Base-by-base conservation (phyloP, 1,140 invertebrate genomes). In the Calosoma granatense region DNA sequence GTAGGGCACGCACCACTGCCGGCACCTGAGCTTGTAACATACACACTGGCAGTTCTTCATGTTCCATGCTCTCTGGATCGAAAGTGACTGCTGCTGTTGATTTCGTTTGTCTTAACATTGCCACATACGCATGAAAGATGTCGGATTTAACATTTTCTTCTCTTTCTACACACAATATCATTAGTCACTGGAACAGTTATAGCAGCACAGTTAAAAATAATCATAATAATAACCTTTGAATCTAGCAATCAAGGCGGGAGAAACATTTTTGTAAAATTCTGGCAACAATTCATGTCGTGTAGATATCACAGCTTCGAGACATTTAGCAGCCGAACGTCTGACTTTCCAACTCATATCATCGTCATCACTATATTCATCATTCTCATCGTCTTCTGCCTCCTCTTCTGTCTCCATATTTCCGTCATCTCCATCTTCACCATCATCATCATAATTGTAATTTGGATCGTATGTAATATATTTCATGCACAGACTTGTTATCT, bases 271-370 rank as follows among this genome's bases (percentile, higher is more conserved):
- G 70, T 97, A 98, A 70, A 98, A 88, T 56, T 97, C 92, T 6
- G 85, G 74, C 19, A 99, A 72, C 61, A 96, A 80, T 70, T 98
- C 94, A 61, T 93, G 87, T 57, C 94, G 80, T 0, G 92, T 97
- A 0, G 87, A 81, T 58, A 99, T 92, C 17, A 98, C 83, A 6
- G 94, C 92, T 74, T 98, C 94, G 2, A 99, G 74, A 70, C 96
- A 98, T 75, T 99, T 99, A 0, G 97, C 96, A 23, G 96, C 91
- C 2, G 95, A 89, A 47, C 97, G 80, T 52, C 97, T 78, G 4
- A 84, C 88, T 78, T 99, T 99, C 97, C 97, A 99, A 57, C 92
- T 96, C 88, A 99, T 95, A 71, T 99, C 97, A 72, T 99, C 97
- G 75, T 98, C 95, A 73, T 98, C 95, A 30, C 93, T 97, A 70